A percentile compares a stretch with the other conserved stretches of the same genome.
Conservation (phyloP, 2,888 invertebrate species). For the Eupithecia vulgata region DNA sequence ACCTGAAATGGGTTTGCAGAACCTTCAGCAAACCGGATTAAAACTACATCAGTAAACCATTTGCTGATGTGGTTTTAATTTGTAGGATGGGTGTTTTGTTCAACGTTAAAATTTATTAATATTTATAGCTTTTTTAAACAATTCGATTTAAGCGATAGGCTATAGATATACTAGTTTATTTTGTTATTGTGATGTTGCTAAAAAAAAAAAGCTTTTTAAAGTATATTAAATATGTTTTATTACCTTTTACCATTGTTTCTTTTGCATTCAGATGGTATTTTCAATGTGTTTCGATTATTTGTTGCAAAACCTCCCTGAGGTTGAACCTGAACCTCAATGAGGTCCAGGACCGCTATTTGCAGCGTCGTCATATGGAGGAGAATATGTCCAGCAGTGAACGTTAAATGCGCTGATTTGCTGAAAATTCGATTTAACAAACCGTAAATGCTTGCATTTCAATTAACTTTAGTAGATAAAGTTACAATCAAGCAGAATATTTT, state of each 20-base stretch:
- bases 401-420: not conserved
- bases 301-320: too few species aligned
- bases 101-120: not conserved
- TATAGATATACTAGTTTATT: too few species aligned
- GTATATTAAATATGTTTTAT: too few species aligned
- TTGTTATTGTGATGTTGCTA: too few species aligned
- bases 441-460: not conserved
- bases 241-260: not conserved
- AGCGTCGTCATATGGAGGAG: not conserved
- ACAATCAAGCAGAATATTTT: not conserved
- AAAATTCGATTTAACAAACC: not conserved
- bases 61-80: not conserved
- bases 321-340: too few species aligned
- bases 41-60: constrained; percentile 31
- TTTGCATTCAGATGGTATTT: not conserved
- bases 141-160: too few species aligned
- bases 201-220: not conserved
- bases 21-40: constrained; percentile 38
- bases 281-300: not conserved
- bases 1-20: constrained; percentile 35
- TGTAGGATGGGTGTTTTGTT: not conserved
- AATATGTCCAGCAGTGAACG: not conserved
- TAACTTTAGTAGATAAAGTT: not conserved
- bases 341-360: not conserved
- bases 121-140: not conserved